Base-by-base conservation (phyloP, 2,797 vertebrate species). In the Smutsia gigantea region DNA sequence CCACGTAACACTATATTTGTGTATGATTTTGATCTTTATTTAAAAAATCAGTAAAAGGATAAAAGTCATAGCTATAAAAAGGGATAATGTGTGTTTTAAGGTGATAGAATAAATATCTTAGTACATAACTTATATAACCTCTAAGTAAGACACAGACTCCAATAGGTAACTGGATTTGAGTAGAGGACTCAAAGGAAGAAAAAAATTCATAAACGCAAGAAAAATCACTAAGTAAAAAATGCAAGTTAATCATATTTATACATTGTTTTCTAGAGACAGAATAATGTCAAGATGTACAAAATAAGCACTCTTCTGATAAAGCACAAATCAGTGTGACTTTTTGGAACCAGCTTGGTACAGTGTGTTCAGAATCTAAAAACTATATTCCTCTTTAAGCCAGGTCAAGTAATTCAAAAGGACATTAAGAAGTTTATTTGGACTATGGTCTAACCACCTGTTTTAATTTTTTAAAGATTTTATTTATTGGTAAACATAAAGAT, bases 11-110 rank as follows among this genome's bases (percentile, higher is more conserved):
- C 27, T 94, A 18, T 84, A 85, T 75, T 74, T 81, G 34, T 78
- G 5, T 90, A 27, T 95, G 53, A 69, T 75, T 85, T 95, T 89
- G 59, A 61, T 87, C 49, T 66, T 81, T 86, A 57, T 89, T 86
- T 49, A 88, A 79, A 94, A 49, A 46, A 81, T 49, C 49, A 74
- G n/a, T 81, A 69, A 81, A 85, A 84, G 63, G 17, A 18, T 77
- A 42, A 87, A 72, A 83, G 51, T 29, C 10, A 49, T 88, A 51
- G 15, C 63, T 64, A 71, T 57, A 34, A 68, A n/a, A 77, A 64
- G 23, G 57, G 19, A 18, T 75, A 31, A 4, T 88, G 34, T 51
- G 18, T 71, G 87, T 77, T 87, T 37, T 42, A 78, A 87, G 55
- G 18, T 64, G 57, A 13, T 87, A 71, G 19, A 84, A 27, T 85